Evolutionary conservation across 2,888 invertebrate genomes (phyloP).

Genomic region (Xylota segnis): DNA sequence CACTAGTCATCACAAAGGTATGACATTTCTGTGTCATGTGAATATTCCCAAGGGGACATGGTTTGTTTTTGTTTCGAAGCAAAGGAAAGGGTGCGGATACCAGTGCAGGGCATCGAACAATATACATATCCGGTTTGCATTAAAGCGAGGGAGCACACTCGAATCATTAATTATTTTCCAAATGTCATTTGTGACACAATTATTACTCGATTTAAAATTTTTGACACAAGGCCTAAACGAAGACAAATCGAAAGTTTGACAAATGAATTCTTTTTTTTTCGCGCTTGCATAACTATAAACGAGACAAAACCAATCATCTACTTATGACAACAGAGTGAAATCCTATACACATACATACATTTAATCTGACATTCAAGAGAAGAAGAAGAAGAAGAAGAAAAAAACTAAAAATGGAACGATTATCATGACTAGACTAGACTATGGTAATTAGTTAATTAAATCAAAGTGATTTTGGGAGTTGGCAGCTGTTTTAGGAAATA

Average conservation of each 20-base stretch:
- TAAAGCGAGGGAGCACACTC: not conserved
- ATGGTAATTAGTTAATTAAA: constrained; percentile 26
- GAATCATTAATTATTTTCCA: constrained; percentile 33
- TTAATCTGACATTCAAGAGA: constrained; percentile 1
- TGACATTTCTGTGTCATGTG: constrained; percentile 70
- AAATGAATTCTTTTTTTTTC: constrained; percentile 4
- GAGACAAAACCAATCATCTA: not conserved
- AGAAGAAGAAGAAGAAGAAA: not conserved
- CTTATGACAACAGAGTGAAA: constrained; percentile 28
- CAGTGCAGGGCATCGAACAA: constrained; percentile 26
- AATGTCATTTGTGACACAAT: not conserved
- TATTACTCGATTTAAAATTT: not conserved
- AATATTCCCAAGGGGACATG: constrained; percentile 20
- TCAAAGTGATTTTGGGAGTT: constrained; percentile 3
- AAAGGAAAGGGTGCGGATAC: constrained; percentile 47
- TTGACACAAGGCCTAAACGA: not conserved
- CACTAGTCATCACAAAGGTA: constrained; percentile 39
- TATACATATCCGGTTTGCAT: constrained; percentile 26
- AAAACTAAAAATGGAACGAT: not conserved
- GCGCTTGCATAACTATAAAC: constrained; percentile 6
- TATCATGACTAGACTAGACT: not conserved
- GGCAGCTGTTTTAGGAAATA: constrained; percentile 12
- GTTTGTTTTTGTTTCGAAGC: constrained; percentile 21
- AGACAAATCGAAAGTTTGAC: constrained; percentile 25
- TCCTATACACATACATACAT: constrained; percentile 1